These are phyloP conservation scores for Epistrophe eligans DNA, from an alignment of 2,888 invertebrate genomes.

Conservation along the genomic window DNA sequence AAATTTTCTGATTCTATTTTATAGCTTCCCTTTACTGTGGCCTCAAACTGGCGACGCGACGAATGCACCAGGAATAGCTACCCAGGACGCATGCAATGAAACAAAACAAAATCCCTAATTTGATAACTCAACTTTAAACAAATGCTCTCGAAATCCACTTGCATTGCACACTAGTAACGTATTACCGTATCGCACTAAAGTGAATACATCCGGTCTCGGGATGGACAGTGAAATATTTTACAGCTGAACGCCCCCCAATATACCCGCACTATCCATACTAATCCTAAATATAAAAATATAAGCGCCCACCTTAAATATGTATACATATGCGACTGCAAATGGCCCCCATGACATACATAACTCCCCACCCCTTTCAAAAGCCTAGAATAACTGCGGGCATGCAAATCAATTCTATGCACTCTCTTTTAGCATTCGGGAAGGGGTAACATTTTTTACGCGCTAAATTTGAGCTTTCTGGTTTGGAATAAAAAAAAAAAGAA, in stretches of 20 bases:
- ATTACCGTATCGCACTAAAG: constrained; percentile 68
- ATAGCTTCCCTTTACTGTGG: not conserved
- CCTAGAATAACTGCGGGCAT: constrained; percentile 51
- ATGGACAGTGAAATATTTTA: constrained; percentile 64
- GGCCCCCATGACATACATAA: too few species aligned
- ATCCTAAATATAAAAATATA: not conserved
- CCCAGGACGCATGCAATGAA: constrained; percentile 12
- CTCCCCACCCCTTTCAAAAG: constrained; percentile 3
- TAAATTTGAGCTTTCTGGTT: constrained; percentile 19
- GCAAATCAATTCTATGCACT: constrained; percentile 48
- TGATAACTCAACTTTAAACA: constrained; percentile 70
- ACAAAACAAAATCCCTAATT: constrained; percentile 66
- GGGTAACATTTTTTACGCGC: constrained; percentile 45
- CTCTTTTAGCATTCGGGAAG: not conserved
- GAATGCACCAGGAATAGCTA: not conserved
- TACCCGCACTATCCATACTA: not conserved
- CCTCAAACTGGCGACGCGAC: not conserved
- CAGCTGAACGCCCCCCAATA: constrained; percentile 37
- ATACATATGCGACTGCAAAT: not conserved
- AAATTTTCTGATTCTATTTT: not conserved
- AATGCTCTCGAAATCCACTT: constrained; percentile 60
- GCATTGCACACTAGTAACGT: constrained; percentile 62
- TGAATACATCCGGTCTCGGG: constrained; percentile 65
- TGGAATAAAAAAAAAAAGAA: constrained; percentile 18
- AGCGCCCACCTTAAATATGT: not conserved